Conservation (phyloP, 2,797 vertebrate genomes). For the Peromyscus eremicus region DNA sequence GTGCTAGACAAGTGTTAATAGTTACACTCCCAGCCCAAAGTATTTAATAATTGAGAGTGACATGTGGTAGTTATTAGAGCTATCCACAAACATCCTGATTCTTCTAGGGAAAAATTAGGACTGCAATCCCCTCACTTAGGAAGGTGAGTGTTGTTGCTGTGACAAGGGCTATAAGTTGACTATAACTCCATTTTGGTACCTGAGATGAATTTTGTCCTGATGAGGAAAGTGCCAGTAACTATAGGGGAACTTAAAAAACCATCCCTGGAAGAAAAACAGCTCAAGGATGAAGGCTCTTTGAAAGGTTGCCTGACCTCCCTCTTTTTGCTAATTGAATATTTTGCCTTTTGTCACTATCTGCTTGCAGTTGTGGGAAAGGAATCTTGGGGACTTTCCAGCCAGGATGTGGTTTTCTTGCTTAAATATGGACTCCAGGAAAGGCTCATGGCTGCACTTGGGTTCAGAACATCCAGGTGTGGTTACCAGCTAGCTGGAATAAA, state of each 20-base stretch:
- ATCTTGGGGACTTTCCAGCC: background rate
- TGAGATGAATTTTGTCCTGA: background rate
- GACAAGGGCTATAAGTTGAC: background rate
- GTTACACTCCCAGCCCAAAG: background rate
- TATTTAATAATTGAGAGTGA: constrained; percentile 47
- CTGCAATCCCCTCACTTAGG: background rate
- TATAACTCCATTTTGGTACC: background rate
- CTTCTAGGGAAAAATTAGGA: background rate
- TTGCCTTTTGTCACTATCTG: background rate
- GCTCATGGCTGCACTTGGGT: background rate
- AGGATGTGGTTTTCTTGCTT: background rate
- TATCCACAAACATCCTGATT: background rate
- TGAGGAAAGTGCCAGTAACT: background rate
- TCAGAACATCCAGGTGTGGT: background rate
- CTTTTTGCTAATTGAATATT: background rate
- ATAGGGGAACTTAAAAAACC: background rate
- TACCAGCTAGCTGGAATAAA: background rate
- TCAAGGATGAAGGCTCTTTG: background rate
- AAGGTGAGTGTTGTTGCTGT: background rate
- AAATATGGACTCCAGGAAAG: background rate
- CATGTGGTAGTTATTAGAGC: background rate
- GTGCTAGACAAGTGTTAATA: background rate
- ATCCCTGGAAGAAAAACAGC: background rate
- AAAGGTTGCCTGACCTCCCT: background rate
- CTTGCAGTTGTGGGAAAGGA: background rate